phyloP scores from a whole-genome alignment of 2,888 invertebrate genomes.

The Phalangium opilio region DNA sequence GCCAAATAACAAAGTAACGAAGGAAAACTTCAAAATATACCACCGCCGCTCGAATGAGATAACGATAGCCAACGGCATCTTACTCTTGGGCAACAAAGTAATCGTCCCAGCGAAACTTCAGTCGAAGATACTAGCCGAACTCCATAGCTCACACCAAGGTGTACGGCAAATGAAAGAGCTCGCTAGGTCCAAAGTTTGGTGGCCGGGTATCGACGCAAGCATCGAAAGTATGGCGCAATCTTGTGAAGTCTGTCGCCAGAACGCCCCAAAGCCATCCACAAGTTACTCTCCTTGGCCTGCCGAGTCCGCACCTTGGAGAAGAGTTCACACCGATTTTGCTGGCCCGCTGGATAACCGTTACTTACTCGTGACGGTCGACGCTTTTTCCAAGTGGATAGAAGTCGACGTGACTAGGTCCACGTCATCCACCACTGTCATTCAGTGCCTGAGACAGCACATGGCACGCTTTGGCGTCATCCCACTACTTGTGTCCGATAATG shows the following conservation, averaged over 20 bases:
- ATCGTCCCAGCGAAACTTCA: constrained; percentile 22
- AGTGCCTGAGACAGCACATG: too few species aligned
- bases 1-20: background rate
- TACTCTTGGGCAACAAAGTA: constrained; percentile 21
- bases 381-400: too few species aligned
- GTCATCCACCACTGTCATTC: too few species aligned
- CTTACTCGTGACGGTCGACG: too few species aligned
- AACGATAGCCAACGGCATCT: constrained; percentile 19
- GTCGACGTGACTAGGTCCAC: too few species aligned
- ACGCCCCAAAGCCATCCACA: background rate
- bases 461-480: too few species aligned
- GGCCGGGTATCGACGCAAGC: background rate
- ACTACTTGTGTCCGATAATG: too few species aligned
- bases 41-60: constrained; percentile 11
- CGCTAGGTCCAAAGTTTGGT: background rate
- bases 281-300: background rate
- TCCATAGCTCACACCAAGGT: constrained; percentile 25
- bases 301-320: background rate
- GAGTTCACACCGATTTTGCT: background rate
- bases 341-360: too few species aligned
- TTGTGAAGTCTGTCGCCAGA: background rate
- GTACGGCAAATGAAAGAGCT: constrained; percentile 12
- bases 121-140: constrained; percentile 16
- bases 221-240: background rate
- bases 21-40: too few species aligned